Base-by-base conservation (phyloP, 2,888 invertebrate genomes). In the Poecilobothrus nobilitatus region DNA sequence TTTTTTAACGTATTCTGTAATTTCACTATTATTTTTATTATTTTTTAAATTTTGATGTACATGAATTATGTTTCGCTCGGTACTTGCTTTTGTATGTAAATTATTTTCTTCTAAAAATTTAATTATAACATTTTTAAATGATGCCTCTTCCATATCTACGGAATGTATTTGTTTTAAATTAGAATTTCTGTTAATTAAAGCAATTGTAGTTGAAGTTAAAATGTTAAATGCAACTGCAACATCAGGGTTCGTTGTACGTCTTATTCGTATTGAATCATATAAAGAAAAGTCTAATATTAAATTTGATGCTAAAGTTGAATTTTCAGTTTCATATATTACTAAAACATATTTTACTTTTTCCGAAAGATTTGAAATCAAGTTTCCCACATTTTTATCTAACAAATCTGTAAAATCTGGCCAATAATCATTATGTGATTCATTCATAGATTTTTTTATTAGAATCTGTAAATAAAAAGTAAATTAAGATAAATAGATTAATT, bases 391-490 rank as follows among this genome's bases (percentile, higher is more conserved):
- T 1, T 79, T 76, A 12, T 77, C 78, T 0, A 73, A 83, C 65
- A 87, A 84, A 41, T 88, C 87, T 44, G 82, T 79, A 15, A 93
- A 83, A 74, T 87, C 86, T 12, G 92, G 92, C 83, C 89, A 90
- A 20, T 82, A 79, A 21, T 87, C 84, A 66, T 84, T 78, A 5
- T 76, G 82, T 15, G 88, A 88, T 71, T 85, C 83, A 62, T 84
- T 82, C 75, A 86, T 85, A 68, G 92, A 78, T 73, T 85, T 84
- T 18, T 80, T 75, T 18, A 91, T 76, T 53, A 79, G 15, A 1
- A 37, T 21, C 63, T 63, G 10, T 7, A 63, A 21, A 22, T 6
- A 21, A 22, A 63, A 22, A 62, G 8, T 62, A 81, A 22, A n/a
- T n/a, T n/a, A n/a, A n/a, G n/a, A n/a, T n/a, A 90, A 77, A 67